These are phyloP conservation scores for Tragelaphus imberbis DNA, from an alignment of 2,113 vertebrate genomes.

Conservation along the genomic window DNA sequence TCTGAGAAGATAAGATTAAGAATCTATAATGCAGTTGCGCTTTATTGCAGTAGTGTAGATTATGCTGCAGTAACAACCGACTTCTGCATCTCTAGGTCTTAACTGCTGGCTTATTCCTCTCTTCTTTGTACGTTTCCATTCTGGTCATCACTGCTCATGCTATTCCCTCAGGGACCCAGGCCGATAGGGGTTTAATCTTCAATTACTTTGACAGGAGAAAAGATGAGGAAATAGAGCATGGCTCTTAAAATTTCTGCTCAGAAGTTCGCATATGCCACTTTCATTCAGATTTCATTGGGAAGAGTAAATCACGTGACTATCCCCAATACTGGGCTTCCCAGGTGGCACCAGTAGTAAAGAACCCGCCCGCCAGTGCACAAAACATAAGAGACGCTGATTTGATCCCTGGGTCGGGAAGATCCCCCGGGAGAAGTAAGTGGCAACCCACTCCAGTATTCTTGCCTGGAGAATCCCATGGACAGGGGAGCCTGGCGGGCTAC, in stretches of 20 bases:
- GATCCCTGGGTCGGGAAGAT: neutral
- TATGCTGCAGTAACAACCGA: neutral
- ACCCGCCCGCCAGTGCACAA: neutral
- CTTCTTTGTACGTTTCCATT: neutral
- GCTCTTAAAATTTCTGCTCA: neutral
- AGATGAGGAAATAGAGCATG: neutral
- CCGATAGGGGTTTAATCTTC: neutral
- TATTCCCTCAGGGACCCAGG: neutral
- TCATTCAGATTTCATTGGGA: neutral
- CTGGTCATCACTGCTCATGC: neutral
- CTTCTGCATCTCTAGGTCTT: neutral
- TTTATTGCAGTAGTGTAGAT: neutral
- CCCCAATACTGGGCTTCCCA: neutral
- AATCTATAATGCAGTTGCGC: neutral
- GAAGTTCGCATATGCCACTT: neutral
- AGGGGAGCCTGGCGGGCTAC: neutral
- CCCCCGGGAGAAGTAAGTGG: neutral
- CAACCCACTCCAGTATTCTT: neutral
- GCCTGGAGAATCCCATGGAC: neutral
- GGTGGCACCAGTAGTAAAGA: neutral
- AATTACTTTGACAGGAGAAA: neutral
- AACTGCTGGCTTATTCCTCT: neutral
- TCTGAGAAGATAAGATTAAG: neutral
- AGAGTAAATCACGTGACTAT: neutral
- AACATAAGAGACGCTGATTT: neutral